Conservation (phyloP, 1,140 invertebrate genomes). For the Copidosoma floridanum region DNA sequence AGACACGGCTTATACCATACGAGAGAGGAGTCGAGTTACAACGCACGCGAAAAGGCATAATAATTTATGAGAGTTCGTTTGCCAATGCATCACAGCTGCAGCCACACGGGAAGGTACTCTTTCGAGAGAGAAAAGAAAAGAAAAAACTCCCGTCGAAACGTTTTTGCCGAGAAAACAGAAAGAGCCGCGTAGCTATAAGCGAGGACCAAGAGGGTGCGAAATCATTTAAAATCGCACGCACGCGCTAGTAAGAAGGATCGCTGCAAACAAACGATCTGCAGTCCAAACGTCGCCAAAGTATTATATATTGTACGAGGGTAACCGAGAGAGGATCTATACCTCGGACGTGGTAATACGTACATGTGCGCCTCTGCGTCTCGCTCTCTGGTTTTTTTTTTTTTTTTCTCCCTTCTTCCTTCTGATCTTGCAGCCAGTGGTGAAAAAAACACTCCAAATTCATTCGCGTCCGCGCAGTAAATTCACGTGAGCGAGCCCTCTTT, state of each 20-base stretch:
- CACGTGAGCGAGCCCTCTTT: not conserved
- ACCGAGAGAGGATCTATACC: not conserved
- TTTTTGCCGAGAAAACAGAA: too few species aligned
- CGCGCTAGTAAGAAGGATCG: not conserved
- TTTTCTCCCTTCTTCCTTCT: too few species aligned
- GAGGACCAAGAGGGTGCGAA: not conserved
- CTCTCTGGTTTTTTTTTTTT: too few species aligned
- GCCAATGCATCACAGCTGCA: not conserved
- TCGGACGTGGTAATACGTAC: too few species aligned
- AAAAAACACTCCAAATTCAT: slow-evolving; percentile 21
- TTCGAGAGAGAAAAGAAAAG: too few species aligned
- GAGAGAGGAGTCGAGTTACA: too few species aligned
- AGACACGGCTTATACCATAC: too few species aligned
- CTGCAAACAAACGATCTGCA: slow-evolving; percentile 14
- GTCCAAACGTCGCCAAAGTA: not conserved
- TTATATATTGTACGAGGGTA: not conserved
- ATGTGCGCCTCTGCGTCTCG: too few species aligned
- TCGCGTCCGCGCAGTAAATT: slow-evolving; percentile 13
- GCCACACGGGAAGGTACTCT: too few species aligned
- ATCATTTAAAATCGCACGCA: not conserved
- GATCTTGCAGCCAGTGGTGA: not conserved
- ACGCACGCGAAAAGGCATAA: not conserved
- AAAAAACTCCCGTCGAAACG: too few species aligned
- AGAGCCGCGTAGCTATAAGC: too few species aligned
- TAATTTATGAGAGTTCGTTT: slow-evolving; percentile 7